phyloP scores from a whole-genome alignment of 2,113 vertebrate genomes.

The Athene noctua region DNA sequence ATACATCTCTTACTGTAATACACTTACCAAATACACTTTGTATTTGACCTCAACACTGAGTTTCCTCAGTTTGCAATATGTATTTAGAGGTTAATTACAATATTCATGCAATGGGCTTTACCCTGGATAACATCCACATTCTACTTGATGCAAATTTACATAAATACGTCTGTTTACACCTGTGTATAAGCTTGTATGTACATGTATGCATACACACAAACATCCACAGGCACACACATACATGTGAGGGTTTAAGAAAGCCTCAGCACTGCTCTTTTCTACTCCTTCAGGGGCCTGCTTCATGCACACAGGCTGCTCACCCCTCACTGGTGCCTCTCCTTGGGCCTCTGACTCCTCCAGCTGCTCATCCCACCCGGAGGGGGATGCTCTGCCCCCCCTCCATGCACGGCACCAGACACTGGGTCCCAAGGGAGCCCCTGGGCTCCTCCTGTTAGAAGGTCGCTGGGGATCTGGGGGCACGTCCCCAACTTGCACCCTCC shows the following conservation, averaged over 20 bases:
- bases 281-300: not conserved
- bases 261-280: not conserved
- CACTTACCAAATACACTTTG: not conserved
- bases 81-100: not conserved
- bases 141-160: not conserved
- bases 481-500: not conserved
- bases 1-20: not conserved
- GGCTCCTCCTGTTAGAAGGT: not conserved
- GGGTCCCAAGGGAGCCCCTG: not conserved
- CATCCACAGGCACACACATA: fast-evolving
- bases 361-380: fast-evolving
- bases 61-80: not conserved
- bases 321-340: not conserved
- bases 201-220: fast-evolving
- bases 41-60: not conserved
- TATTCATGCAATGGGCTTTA: not conserved
- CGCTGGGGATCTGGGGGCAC: not conserved
- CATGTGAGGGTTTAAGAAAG: not conserved
- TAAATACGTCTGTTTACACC: fast-evolving
- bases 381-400: not conserved
- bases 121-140: not conserved
- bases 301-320: fast-evolving
- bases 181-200: fast-evolving
- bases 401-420: fast-evolving
- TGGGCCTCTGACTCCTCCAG: not conserved